Evolutionary conservation across 2,113 vertebrate species (phyloP).

Genomic region (Paraplagusia blochii): DNA sequence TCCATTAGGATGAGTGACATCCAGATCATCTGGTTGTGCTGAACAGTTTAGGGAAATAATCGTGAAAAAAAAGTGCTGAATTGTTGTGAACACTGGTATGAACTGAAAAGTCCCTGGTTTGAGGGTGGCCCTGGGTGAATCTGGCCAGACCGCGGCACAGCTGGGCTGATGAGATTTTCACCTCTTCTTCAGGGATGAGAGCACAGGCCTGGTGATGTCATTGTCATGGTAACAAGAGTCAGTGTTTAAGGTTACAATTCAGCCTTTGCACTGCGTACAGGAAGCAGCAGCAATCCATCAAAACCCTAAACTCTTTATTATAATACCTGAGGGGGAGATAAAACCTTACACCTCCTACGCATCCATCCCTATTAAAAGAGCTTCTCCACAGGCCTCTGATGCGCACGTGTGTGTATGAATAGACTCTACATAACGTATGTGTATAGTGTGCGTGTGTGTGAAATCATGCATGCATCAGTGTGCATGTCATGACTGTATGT

Average conservation of each 20-base stretch:
- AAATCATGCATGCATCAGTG: constrained; percentile 36
- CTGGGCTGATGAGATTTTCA: constrained; percentile 43
- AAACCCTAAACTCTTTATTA: constrained; percentile 45
- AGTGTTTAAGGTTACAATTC: constrained; percentile 43
- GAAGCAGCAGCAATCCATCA: constrained; percentile 66
- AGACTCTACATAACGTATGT: constrained; percentile 1
- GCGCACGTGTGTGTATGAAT: constrained; percentile 7
- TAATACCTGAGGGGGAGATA: constrained; percentile 48
- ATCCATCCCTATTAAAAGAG: constrained; percentile 45
- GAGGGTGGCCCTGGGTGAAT: constrained; percentile 8
- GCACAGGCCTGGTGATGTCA: constrained; percentile 48
- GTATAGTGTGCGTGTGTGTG: constrained; percentile 23
- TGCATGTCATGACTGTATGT: constrained; percentile 52
- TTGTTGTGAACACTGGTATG: constrained; percentile 26
- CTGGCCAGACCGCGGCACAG: constrained; percentile 12
- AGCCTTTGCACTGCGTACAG: constrained; percentile 46
- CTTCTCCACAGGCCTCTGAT: constrained; percentile 37
- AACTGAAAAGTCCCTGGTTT: constrained; percentile 23
- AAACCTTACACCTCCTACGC: constrained; percentile 51
- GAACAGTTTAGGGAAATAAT: constrained; percentile 14
- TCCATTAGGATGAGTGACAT: constrained; percentile 22
- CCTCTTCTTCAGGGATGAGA: constrained; percentile 40
- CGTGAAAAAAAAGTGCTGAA: constrained; percentile 21
- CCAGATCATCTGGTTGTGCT: constrained; percentile 39
- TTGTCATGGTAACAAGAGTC: constrained; percentile 54